Percentiles rank a stretch among this genome's conserved stretches.
These are phyloP conservation scores for Setophaga petechia DNA, from an alignment of 2,113 vertebrate species.

Conservation along the genomic window DNA sequence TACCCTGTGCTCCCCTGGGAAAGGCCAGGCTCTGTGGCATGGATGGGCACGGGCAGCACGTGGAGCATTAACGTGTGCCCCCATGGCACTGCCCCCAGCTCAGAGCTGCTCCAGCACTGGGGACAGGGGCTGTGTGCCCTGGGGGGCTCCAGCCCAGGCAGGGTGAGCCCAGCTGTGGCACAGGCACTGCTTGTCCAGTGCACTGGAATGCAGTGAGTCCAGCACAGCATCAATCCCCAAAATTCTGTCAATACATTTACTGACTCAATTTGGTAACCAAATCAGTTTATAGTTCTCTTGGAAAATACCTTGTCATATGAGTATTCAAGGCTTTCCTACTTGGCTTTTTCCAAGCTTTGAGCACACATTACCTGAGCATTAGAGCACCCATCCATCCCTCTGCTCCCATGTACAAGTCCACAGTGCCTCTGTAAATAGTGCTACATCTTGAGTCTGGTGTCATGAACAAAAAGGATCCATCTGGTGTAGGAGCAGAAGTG, in stretches of 20 bases:
- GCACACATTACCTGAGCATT: background rate
- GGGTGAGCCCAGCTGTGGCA: background rate
- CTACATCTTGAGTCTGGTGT: background rate
- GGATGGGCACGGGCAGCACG: background rate
- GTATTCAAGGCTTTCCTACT: background rate
- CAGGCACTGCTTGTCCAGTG: no score
- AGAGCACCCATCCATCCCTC: background rate
- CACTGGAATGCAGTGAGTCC: fast-evolving
- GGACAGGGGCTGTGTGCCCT: background rate
- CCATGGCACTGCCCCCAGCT: fast-evolving
- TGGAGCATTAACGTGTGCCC: background rate
- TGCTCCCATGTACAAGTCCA: fast-evolving
- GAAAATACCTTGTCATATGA: fast-evolving
- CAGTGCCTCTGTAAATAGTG: background rate
- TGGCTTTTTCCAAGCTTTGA: background rate
- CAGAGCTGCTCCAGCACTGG: fast-evolving
- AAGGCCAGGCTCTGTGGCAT: background rate
- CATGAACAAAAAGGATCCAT: background rate
- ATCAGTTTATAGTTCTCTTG: background rate
- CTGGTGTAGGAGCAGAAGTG: background rate
- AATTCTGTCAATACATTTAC: fast-evolving
- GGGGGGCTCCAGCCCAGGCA: background rate
- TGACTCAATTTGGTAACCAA: background rate
- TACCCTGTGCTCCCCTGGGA: background rate
- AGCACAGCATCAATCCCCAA: fast-evolving